Base-by-base conservation (phyloP, 2,797 vertebrate genomes). In the Megalops cyprinoides region DNA sequence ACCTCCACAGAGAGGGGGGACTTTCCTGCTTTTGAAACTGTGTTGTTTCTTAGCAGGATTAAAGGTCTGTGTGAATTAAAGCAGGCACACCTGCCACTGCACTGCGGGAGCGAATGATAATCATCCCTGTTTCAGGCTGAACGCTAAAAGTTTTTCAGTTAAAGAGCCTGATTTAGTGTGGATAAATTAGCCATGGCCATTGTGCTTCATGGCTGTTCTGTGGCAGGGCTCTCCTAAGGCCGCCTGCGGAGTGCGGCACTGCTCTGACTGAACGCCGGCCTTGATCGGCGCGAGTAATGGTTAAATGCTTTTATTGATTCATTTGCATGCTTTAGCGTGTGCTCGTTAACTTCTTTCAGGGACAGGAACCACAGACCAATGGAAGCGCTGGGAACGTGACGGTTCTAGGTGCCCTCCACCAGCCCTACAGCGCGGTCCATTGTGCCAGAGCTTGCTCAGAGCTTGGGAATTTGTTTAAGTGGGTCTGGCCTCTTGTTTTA, bases 401-500 rank as follows among this genome's bases (percentile, higher is more conserved):
- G 2, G 83, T 86, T 87, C 79, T 86, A 88, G 90, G 90, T 91
- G 90, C 91, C 76, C 82, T 83, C 37, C 77, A 67, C 86, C 55
- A 89, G 73, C 69, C 80, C 85, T 84, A 93, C 92, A 93, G 88
- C 89, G 90, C 90, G 87, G 80, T 89, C 37, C 90, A 91, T 94
- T 95, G 93, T 94, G 77, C 84, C 85, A 77, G 77, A 87, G 81
- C 89, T 81, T 88, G 90, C 89, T 89, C 87, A 92, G 90, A 80
- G 88, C 91, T 91, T 81, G 88, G 92, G 93, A 94, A 95, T 94
- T 93, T 86, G 76, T 86, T 89, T 87, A 90, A 93, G 91, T 92
- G 89, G 90, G 90, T 86, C 87, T 83, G 90, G 87, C 86, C 84
- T 85, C 90, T 83, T 84, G 86, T 90, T 92, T 93, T 89, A 92